These are phyloP conservation scores for Crotalus adamanteus DNA, from an alignment of 2,797 vertebrate species.

Conservation along the genomic window DNA sequence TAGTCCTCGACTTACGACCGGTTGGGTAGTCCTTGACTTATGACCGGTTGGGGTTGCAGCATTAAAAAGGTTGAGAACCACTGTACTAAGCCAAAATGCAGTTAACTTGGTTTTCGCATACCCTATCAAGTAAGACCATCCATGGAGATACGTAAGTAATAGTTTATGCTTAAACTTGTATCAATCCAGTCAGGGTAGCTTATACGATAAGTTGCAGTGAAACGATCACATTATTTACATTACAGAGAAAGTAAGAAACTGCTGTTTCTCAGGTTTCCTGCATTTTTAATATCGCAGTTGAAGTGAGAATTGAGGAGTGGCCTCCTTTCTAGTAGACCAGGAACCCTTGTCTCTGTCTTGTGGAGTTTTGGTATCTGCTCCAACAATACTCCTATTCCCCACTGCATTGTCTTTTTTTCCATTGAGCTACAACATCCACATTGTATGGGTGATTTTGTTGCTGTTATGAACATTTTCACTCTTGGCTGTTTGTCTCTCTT, in stretches of 20 bases:
- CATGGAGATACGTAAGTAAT: not conserved
- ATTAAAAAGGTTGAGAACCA: too few relatives aligned
- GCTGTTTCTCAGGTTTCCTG: not conserved
- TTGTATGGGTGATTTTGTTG: not conserved
- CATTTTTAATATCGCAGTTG: not conserved
- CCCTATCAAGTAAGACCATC: not conserved
- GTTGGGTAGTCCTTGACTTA: too few relatives aligned
- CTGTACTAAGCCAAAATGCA: not conserved
- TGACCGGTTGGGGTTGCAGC: too few relatives aligned
- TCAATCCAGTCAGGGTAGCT: not conserved
- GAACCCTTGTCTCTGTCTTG: not conserved
- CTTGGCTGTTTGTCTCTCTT: not conserved
- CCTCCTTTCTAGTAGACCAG: not conserved
- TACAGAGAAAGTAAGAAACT: not conserved
- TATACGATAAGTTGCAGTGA: not conserved
- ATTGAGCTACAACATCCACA: not conserved
- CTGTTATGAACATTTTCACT: not conserved
- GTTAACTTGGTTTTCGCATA: not conserved
- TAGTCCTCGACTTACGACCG: too few relatives aligned
- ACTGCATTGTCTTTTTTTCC: not conserved
- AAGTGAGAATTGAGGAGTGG: not conserved
- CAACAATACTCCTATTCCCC: not conserved
- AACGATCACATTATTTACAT: not conserved
- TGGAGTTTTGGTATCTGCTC: not conserved
- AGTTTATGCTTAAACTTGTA: not conserved